Percentiles rank a stretch among this genome's conserved stretches.
These are phyloP conservation scores for Orestias chungarensis DNA, from an alignment of 2,797 vertebrate genomes.

Conservation along the genomic window DNA sequence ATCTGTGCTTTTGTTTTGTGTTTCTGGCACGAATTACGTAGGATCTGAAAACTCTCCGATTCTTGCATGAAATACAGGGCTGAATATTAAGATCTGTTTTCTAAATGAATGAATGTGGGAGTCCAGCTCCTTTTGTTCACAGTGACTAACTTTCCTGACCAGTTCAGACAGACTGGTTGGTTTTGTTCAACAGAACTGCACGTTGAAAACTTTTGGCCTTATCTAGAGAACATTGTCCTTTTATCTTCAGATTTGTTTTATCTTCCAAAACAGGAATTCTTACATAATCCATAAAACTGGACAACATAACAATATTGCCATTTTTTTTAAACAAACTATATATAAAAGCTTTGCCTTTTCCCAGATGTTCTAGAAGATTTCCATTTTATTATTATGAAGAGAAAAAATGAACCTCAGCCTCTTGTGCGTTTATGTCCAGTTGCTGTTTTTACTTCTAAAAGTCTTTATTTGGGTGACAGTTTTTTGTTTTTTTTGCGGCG, in stretches of 20 bases:
- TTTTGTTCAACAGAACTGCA: neutral
- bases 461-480: conserved; percentile 24
- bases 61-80: neutral
- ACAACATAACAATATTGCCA: neutral
- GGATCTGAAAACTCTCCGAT: neutral
- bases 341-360: too few relatives aligned
- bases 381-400: neutral
- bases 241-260: neutral
- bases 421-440: neutral
- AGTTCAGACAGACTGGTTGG: neutral
- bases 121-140: neutral
- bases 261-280: neutral
- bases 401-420: neutral
- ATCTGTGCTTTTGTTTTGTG: neutral
- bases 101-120: neutral
- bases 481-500: conserved; percentile 4
- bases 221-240: neutral
- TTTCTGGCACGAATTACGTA: neutral
- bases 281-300: neutral
- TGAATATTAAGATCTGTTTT: neutral
- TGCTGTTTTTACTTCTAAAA: neutral
- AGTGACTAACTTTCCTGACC: neutral
- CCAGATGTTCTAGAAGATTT: neutral
- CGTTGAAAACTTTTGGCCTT: neutral
- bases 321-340: too few relatives aligned